phyloP scores from a whole-genome alignment of 2,888 invertebrate genomes.

The Monopis laevigella region DNA sequence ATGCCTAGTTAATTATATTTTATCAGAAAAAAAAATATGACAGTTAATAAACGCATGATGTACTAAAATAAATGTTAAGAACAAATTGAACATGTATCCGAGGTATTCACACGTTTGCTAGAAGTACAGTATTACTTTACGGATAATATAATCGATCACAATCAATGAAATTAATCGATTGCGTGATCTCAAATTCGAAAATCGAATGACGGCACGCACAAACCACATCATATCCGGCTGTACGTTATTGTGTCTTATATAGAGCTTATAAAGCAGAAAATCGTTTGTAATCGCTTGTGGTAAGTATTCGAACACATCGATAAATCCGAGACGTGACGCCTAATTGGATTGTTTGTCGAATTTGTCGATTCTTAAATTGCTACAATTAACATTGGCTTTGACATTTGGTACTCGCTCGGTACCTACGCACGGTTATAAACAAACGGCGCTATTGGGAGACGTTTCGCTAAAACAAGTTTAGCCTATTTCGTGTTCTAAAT shows the following conservation, averaged over 20 bases:
- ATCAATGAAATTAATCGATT: constrained; percentile 11
- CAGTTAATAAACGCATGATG: too few relatives aligned
- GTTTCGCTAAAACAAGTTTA: background rate
- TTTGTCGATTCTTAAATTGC: constrained; percentile 6
- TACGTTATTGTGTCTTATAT: background rate
- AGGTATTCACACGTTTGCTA: too few relatives aligned
- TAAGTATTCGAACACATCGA: constrained; percentile 4
- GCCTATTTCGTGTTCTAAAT: too few relatives aligned
- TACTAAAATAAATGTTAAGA: too few relatives aligned
- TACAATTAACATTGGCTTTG: background rate
- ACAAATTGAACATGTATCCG: too few relatives aligned
- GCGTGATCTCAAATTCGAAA: constrained; percentile 10
- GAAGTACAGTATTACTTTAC: too few relatives aligned
- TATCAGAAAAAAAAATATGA: too few relatives aligned
- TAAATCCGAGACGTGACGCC: constrained; percentile 8
- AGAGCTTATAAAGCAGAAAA: background rate
- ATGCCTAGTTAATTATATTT: too few relatives aligned
- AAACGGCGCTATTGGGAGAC: too few relatives aligned
- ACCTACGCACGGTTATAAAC: too few relatives aligned
- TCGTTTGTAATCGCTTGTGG: background rate
- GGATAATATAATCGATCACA: constrained; percentile 1
- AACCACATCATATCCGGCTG: background rate
- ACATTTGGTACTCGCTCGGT: background rate
- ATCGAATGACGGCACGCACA: constrained; percentile 7
- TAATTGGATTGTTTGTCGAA: constrained; percentile 10